A percentile compares a stretch with the other conserved stretches of the same genome.
Conservation (phyloP, 2,888 invertebrate genomes). For the Pterostichus niger region DNA sequence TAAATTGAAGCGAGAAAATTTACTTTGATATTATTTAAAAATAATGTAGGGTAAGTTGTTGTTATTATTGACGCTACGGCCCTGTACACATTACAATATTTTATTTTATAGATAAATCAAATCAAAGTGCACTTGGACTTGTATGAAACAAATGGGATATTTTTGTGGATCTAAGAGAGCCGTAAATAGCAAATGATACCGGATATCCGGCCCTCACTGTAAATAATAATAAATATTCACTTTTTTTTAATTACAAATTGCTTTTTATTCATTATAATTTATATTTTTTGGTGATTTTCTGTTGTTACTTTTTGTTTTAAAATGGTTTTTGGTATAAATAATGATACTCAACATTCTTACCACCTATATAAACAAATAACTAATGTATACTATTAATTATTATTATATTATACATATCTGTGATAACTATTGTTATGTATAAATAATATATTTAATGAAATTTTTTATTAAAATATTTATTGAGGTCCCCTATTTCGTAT, state of each 20-base stretch:
- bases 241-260: no score
- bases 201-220: no score
- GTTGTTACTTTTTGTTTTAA: neutral
- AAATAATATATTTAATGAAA: conserved; percentile 38
- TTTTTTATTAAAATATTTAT: conserved; percentile 54
- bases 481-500: no score
- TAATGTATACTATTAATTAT: conserved; percentile 12
- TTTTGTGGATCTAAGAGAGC: no score
- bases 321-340: neutral
- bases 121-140: conserved; percentile 14
- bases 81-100: neutral
- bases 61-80: neutral
- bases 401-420: conserved; percentile 57
- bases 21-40: conserved; percentile 35
- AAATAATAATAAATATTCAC: no score
- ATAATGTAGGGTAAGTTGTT: neutral
- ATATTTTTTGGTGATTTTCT: conserved; percentile 4
- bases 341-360: neutral
- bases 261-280: neutral
- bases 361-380: neutral
- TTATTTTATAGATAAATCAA: neutral
- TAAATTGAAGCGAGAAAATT: conserved; percentile 27
- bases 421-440: conserved; percentile 58
- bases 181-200: no score
- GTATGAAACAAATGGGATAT: no score